phyloP scores from a whole-genome alignment of 2,888 invertebrate genomes.

The Torymus tubicola region DNA sequence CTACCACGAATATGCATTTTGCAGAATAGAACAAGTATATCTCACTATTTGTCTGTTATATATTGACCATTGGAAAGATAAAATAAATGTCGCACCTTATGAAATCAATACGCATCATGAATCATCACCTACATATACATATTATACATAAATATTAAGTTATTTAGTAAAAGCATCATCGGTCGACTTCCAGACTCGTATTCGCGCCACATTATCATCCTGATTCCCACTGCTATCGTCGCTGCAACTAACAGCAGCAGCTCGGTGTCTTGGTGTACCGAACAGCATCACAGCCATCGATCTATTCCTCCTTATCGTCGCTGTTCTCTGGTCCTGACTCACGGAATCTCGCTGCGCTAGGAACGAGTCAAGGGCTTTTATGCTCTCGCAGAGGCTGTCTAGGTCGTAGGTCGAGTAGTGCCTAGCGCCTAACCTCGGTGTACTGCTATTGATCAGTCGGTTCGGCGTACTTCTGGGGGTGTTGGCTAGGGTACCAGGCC shows the following conservation, averaged over 20 bases:
- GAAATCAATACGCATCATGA: too few species aligned
- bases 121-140: not conserved
- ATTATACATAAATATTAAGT: not conserved
- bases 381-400: conserved; percentile 68
- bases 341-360: conserved; percentile 61
- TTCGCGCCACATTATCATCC: not conserved
- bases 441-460: not conserved
- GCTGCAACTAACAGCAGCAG: not conserved
- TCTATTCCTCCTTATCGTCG: not conserved
- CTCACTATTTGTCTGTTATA: too few species aligned
- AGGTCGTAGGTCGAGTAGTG: conserved; percentile 66
- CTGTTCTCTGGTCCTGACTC: not conserved
- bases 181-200: conserved; percentile 37
- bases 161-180: conserved; percentile 23
- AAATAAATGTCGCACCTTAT: too few species aligned
- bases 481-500: conserved; percentile 35
- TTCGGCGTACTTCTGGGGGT: conserved; percentile 32
- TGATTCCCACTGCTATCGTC: not conserved
- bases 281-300: conserved; percentile 45
- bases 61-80: too few species aligned
- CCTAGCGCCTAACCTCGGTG: not conserved
- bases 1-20: too few species aligned
- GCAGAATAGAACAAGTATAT: too few species aligned
- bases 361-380: conserved; percentile 68
- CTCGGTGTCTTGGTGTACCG: conserved; percentile 27